Evolutionary conservation across 2,113 vertebrate species (phyloP).

Genomic region (Suncus etruscus): DNA sequence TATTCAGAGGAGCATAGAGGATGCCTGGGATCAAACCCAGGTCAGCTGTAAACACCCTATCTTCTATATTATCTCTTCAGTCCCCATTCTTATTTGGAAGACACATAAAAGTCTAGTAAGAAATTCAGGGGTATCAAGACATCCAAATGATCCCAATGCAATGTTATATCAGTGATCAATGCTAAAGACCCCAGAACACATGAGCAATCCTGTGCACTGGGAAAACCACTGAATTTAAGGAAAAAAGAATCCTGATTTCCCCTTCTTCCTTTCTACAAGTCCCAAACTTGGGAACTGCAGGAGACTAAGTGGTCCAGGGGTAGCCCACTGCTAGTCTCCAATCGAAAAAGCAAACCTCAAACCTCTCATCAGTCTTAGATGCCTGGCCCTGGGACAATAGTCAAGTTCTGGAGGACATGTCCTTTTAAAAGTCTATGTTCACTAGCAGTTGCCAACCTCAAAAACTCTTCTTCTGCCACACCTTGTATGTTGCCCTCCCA

Average conservation of each 20-base stretch:
- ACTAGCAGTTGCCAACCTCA: background rate
- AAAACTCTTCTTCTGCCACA: background rate
- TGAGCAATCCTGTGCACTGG: background rate
- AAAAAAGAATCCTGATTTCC: background rate
- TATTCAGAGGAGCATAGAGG: no score
- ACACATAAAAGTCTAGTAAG: background rate
- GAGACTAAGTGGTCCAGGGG: background rate
- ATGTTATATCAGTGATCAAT: conserved; percentile 1
- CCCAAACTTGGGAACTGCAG: background rate
- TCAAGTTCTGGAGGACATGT: background rate
- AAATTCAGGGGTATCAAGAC: background rate
- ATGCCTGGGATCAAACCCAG: no score
- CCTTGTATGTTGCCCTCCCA: background rate
- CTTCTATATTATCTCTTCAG: no score
- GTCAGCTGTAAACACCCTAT: no score
- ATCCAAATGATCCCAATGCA: background rate
- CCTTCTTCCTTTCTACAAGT: background rate
- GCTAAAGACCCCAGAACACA: background rate
- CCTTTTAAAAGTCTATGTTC: conserved; percentile 7
- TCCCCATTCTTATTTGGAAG: background rate
- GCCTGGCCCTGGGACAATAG: background rate
- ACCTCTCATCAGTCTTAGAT: background rate
- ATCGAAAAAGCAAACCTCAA: background rate
- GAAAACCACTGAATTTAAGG: background rate
- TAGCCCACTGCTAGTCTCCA: background rate